phyloP scores from a whole-genome alignment of 2,113 vertebrate genomes.

The Mustelus asterias region DNA sequence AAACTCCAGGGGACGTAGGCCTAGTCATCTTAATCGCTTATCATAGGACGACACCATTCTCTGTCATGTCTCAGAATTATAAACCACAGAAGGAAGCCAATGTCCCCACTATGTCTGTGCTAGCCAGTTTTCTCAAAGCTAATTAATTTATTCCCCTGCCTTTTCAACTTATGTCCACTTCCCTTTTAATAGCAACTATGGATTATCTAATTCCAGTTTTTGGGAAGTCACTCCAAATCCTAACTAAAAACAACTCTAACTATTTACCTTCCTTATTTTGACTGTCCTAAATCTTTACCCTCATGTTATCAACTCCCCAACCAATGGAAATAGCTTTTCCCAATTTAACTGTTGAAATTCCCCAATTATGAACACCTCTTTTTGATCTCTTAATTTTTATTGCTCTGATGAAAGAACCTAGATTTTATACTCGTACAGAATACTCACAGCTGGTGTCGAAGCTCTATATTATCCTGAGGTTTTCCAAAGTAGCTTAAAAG shows the following conservation, averaged over 20 bases:
- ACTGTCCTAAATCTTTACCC: neutral
- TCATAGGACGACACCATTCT: no score
- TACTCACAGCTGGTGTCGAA: slow-evolving; percentile 84
- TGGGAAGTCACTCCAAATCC: neutral
- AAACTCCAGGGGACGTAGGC: no score
- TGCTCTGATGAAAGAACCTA: neutral
- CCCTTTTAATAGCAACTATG: neutral
- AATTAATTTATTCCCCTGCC: neutral
- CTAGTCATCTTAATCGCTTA: no score
- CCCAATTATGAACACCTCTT: neutral
- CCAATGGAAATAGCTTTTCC: neutral
- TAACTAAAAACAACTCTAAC: neutral
- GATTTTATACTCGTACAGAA: neutral
- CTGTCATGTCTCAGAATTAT: neutral
- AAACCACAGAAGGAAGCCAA: neutral
- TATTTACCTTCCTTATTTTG: neutral
- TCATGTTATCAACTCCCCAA: neutral
- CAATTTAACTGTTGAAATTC: neutral
- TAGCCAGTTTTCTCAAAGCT: neutral
- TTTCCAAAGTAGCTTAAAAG: slow-evolving; percentile 77
- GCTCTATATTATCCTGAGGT: slow-evolving; percentile 71
- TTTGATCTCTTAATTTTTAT: neutral
- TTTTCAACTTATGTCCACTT: neutral
- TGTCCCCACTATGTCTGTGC: neutral
- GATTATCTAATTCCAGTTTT: neutral